phyloP scores from a whole-genome alignment of 2,888 invertebrate species.

The Lypha dubia region DNA sequence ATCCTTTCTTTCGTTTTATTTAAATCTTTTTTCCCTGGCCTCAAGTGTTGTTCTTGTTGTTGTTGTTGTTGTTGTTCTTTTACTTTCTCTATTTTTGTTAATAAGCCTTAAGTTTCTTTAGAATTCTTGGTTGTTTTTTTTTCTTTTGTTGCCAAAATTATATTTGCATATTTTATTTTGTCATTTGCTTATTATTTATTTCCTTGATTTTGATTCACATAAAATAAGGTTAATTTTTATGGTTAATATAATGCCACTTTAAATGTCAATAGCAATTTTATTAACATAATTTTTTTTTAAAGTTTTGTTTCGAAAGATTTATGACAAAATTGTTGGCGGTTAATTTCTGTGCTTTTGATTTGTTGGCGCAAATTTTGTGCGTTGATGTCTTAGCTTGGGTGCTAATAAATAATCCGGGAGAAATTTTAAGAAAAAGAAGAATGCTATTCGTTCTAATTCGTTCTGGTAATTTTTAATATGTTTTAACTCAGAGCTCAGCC shows the following conservation, averaged over 20 bases:
- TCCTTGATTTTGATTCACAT: slow-evolving; percentile 56
- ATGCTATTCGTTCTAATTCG: too few relatives aligned
- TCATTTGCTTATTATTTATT: slow-evolving; percentile 35
- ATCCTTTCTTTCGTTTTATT: slow-evolving; percentile 17
- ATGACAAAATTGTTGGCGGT: neutral
- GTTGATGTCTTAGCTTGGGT: neutral
- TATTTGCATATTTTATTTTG: slow-evolving; percentile 61
- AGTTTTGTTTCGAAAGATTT: neutral
- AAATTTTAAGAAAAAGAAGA: too few relatives aligned
- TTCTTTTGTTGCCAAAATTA: slow-evolving; percentile 30
- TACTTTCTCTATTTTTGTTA: slow-evolving; percentile 27
- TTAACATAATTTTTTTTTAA: slow-evolving; percentile 53
- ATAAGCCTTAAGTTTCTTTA: slow-evolving; percentile 54
- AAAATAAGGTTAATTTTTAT: slow-evolving; percentile 67
- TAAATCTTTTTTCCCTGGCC: slow-evolving; percentile 44
- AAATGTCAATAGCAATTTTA: slow-evolving; percentile 62
- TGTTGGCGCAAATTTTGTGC: slow-evolving; percentile 8
- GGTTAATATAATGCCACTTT: slow-evolving; percentile 65
- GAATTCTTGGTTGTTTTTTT: too few relatives aligned
- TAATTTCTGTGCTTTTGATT: neutral
- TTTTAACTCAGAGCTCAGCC: too few relatives aligned
- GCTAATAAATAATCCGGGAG: too few relatives aligned
- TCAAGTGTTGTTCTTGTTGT: slow-evolving; percentile 23
- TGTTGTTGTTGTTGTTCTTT: too few relatives aligned
- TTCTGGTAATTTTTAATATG: too few relatives aligned